Conservation (phyloP, 2,113 vertebrate genomes). For the Actenoides lindsayi region DNA sequence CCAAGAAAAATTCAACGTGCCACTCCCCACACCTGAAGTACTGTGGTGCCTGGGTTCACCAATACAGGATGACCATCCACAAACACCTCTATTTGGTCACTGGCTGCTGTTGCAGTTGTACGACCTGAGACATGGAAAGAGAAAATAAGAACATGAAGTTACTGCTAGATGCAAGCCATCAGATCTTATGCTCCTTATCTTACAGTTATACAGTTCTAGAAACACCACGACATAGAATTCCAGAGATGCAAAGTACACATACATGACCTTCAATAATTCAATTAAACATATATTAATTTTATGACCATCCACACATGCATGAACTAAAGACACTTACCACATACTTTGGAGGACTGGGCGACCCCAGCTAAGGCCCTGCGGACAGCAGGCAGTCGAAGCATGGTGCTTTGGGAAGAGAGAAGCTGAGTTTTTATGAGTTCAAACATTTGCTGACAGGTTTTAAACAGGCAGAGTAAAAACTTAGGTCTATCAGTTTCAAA, state of each 20-base stretch:
- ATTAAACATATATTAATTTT: accelerated
- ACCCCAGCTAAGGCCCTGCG: conserved; percentile 78
- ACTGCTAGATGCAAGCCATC: background rate
- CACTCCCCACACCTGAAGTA: conserved; percentile 84
- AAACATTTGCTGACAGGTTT: background rate
- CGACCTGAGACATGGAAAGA: conserved; percentile 70
- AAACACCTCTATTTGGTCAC: conserved; percentile 92
- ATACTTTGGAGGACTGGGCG: conserved; percentile 68
- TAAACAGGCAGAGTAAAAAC: background rate
- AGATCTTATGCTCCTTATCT: background rate
- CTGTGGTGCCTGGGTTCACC: conserved; percentile 93
- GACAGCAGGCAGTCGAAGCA: conserved; percentile 84
- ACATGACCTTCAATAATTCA: accelerated
- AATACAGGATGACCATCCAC: conserved; percentile 88
- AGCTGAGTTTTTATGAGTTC: background rate
- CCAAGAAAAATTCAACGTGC: background rate
- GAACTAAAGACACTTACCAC: conserved; percentile 74
- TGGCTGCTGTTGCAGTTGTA: conserved; percentile 79
- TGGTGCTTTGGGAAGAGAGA: conserved; percentile 72
- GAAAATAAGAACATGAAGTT: background rate
- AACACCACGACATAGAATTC: background rate
- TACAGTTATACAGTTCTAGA: too few relatives aligned
- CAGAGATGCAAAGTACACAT: accelerated
- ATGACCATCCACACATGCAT: background rate
- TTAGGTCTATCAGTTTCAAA: background rate